Percentiles rank a stretch among this genome's conserved stretches.
Conservation (phyloP, 1,140 invertebrate genomes). For the Halictus rubicundus region DNA sequence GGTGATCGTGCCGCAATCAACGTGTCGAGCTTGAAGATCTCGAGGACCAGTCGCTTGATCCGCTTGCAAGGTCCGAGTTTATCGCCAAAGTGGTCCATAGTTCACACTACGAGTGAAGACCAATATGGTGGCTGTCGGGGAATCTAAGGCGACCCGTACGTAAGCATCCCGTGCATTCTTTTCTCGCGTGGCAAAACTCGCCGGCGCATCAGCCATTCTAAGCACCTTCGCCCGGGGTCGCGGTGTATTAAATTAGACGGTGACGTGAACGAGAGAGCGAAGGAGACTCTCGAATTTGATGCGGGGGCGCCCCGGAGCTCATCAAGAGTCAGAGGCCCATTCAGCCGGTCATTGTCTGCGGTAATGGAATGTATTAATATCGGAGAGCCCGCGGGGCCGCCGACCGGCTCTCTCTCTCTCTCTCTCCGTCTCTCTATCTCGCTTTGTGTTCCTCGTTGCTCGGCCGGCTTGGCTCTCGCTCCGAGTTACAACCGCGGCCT, state of each 20-base stretch:
- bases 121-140: not conserved
- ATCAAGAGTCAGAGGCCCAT: slow-evolving; percentile 76
- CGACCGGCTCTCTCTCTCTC: slow-evolving; percentile 15
- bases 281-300: slow-evolving; percentile 61
- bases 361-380: slow-evolving; percentile 81
- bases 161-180: not conserved
- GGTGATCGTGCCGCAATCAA: too few relatives aligned
- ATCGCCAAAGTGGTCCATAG: not conserved
- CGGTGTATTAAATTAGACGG: slow-evolving; percentile 78
- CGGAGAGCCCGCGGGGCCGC: slow-evolving; percentile 66
- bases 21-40: too few relatives aligned
- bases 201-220: slow-evolving; percentile 22
- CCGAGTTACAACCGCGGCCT: slow-evolving; percentile 56
- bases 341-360: slow-evolving; percentile 77
- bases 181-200: not conserved
- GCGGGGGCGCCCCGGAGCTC: slow-evolving; percentile 69
- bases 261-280: slow-evolving; percentile 63
- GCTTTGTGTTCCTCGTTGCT: slow-evolving; percentile 22
- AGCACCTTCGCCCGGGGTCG: slow-evolving; percentile 48
- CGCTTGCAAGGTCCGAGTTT: too few relatives aligned
- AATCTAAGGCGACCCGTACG: not conserved
- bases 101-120: not conserved
- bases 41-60: too few relatives aligned
- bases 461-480: slow-evolving; percentile 3
- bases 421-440: not conserved